A percentile compares a stretch with the other conserved stretches of the same genome.
These are phyloP conservation scores for Actias luna DNA, from an alignment of 2,888 invertebrate genomes.

Conservation along the genomic window DNA sequence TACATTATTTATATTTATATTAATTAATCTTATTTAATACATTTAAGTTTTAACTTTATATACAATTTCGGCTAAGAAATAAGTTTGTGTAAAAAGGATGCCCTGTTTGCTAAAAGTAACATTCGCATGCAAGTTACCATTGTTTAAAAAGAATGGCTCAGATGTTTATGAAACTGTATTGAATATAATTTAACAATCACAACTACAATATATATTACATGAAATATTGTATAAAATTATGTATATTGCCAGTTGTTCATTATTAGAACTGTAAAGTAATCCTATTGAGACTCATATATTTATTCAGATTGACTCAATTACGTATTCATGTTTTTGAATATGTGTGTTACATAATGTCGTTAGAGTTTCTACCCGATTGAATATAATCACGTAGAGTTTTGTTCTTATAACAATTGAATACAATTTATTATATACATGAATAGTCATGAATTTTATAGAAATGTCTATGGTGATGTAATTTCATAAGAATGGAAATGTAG, in stretches of 20 bases:
- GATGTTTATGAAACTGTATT: too few relatives aligned
- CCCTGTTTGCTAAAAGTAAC: too few relatives aligned
- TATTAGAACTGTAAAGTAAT: neutral
- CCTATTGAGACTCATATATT: too few relatives aligned
- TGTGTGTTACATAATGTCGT: neutral
- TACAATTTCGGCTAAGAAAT: too few relatives aligned
- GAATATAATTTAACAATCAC: neutral
- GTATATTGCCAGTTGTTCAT: neutral
- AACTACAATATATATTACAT: neutral
- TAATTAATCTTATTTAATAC: too few relatives aligned
- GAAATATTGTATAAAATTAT: neutral
- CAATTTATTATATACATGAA: neutral
- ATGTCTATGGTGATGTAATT: too few relatives aligned
- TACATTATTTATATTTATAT: too few relatives aligned
- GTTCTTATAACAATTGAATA: neutral
- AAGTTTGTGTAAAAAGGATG: too few relatives aligned
- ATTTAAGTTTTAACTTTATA: too few relatives aligned
- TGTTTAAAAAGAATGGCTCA: too few relatives aligned
- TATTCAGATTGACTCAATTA: constrained; percentile 10
- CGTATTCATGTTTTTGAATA: neutral
- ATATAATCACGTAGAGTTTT: neutral
- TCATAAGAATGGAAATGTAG: too few relatives aligned
- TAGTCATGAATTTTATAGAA: neutral
- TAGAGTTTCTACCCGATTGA: neutral
- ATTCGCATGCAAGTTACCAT: too few relatives aligned